Evolutionary conservation across 2,113 vertebrate species (phyloP).

Genomic region (Platanista minor): DNA sequence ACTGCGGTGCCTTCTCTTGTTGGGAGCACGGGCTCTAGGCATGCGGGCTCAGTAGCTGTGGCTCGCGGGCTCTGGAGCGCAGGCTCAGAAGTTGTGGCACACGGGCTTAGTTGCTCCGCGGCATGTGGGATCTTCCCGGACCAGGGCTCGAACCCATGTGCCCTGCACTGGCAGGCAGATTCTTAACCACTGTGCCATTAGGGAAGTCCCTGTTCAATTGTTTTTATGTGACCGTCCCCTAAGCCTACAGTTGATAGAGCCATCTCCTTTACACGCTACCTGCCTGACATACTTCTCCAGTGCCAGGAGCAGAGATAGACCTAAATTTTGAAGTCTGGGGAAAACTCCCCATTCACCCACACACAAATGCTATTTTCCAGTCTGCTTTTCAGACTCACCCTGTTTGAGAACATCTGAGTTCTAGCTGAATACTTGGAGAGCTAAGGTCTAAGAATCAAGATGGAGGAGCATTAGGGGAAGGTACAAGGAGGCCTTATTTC

Average conservation of each 20-base stretch:
- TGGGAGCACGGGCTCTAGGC: too few species aligned
- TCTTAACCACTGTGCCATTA: too few species aligned
- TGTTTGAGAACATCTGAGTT: background rate
- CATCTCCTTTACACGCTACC: background rate
- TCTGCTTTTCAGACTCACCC: background rate
- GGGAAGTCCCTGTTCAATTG: background rate
- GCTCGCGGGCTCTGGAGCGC: too few species aligned
- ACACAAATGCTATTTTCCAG: background rate
- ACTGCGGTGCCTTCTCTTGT: too few species aligned
- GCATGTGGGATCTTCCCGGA: too few species aligned
- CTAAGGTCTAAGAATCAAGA: background rate
- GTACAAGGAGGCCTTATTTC: background rate
- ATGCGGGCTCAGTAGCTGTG: too few species aligned
- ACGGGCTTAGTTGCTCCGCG: too few species aligned
- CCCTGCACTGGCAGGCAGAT: too few species aligned
- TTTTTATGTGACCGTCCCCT: background rate
- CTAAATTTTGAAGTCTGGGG: background rate
- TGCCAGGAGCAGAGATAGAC: background rate
- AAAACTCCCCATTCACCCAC: background rate
- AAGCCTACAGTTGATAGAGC: background rate
- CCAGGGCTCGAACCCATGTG: too few species aligned
- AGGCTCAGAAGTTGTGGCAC: too few species aligned
- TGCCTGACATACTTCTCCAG: background rate
- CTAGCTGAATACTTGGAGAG: background rate
- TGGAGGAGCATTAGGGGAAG: background rate